phyloP scores from a whole-genome alignment of 2,113 vertebrate genomes.

The Sinocyclocheilus anshuiensis region DNA sequence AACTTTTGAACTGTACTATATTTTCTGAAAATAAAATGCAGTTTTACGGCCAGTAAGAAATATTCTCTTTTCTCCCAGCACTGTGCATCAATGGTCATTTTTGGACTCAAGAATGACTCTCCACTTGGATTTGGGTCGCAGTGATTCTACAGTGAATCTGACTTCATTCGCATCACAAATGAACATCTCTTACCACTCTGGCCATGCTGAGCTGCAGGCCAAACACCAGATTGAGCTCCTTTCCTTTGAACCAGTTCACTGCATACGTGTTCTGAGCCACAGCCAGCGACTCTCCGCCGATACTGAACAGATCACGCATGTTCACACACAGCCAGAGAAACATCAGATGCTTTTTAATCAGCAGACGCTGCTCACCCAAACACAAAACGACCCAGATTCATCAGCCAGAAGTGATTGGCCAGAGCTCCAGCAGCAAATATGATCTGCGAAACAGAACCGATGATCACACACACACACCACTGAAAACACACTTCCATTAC shows the following conservation, averaged over 20 bases:
- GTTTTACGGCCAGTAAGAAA: too few relatives aligned
- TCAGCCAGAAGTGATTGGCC: constrained; percentile 86
- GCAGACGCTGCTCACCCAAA: constrained; percentile 86
- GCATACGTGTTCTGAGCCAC: constrained; percentile 98
- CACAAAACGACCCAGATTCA: constrained; percentile 89
- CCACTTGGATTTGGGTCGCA: not conserved
- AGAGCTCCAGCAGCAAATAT: constrained; percentile 90
- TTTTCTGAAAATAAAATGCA: too few relatives aligned
- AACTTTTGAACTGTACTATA: too few relatives aligned
- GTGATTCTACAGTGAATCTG: too few relatives aligned
- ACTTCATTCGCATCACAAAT: too few relatives aligned
- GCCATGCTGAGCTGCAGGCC: constrained; percentile 98
- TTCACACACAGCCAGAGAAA: not conserved
- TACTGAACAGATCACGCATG: constrained; percentile 69
- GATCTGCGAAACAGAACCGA: constrained; percentile 71
- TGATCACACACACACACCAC: too few relatives aligned
- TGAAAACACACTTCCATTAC: too few relatives aligned
- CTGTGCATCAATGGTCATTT: not conserved
- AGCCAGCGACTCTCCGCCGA: constrained; percentile 94
- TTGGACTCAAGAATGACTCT: not conserved
- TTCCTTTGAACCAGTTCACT: constrained; percentile 98
- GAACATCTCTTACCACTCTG: constrained; percentile 82
- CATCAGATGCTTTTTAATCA: not conserved
- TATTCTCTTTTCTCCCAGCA: not conserved
- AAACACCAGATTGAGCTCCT: constrained; percentile 96